Conservation (phyloP, 2,797 vertebrate genomes). For the Fratercula arctica region DNA sequence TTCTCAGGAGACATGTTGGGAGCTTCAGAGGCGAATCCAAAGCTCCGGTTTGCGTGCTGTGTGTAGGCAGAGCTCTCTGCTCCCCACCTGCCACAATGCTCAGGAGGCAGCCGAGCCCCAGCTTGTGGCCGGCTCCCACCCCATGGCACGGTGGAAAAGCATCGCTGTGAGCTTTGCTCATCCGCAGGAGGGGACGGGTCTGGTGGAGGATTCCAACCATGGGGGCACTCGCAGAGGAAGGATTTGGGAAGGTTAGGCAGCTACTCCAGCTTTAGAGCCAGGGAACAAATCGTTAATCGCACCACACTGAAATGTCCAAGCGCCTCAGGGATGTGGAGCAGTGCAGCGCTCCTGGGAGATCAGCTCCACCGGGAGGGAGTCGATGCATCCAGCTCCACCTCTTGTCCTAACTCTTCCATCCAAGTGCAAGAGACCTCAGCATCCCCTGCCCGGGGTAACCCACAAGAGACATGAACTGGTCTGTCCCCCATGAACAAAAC, state of each 20-base stretch:
- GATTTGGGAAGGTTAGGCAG: neutral
- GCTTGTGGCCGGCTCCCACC: neutral
- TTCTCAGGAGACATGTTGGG: neutral
- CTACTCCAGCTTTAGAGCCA: neutral
- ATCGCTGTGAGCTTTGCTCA: neutral
- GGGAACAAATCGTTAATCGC: neutral
- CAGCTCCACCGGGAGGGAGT: neutral
- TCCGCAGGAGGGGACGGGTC: neutral
- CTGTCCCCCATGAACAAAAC: neutral
- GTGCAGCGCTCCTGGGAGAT: neutral
- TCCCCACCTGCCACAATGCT: neutral
- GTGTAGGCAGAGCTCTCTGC: neutral
- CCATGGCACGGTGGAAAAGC: accelerated
- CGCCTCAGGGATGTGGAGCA: neutral
- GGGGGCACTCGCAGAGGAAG: neutral
- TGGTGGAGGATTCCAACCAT: neutral
- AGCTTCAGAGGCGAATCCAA: accelerated
- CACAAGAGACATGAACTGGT: accelerated
- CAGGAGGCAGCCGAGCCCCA: neutral
- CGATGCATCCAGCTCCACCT: neutral
- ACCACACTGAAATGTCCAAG: neutral
- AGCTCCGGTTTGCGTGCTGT: neutral
- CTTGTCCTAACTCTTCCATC: neutral
- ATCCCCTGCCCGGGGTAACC: neutral
- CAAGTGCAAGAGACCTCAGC: neutral